Base-by-base conservation (phyloP, 1,140 invertebrate genomes). In the Conus betulinus region DNA sequence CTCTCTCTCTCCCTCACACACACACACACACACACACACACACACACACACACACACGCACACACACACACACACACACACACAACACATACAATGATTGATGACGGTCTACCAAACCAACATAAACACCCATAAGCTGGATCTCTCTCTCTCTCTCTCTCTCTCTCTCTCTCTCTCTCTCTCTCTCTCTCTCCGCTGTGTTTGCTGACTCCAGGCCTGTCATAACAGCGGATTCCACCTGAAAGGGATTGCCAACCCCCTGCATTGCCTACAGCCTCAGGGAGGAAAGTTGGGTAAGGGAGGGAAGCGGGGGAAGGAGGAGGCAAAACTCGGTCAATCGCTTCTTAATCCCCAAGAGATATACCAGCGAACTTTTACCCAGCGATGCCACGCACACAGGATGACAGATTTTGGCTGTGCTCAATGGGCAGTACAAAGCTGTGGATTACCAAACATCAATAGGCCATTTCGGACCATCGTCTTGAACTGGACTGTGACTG, bases 51-150 rank as follows among this genome's bases (percentile, higher is more conserved):
- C 67, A 71, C 67, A 71, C 67, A 20, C 13, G 20, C 67, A 71
- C 67, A 71, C 67, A 71, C 67, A 71, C 67, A 71, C 67, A 71
- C 67, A 71, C 67, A 71, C 67, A 71, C 67, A 71, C 67, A 71
- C 67, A 71, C 67, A 71, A 71, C 67, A 71, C 67, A 71, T 20
- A 23, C 67, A 71, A 11, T 6, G 6, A 71, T 20, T 17, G 17
- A 71, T 71, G 7, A 63, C 60, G 13, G 17, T 71, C 57, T 60
- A 15, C 57, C 57, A 60, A 8, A 60, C 57, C 57, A 15, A 15
- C 15, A 11, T 60, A 60, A 60, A 8, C 57, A 60, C 57, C 57
- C 57, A 0, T 60, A 15, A 11, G 17, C 13, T 20, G 11, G 11
- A 11, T 63, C 60, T 63, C 60, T 63, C 60, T 1, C 60, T 63